These are phyloP conservation scores for Luidia sarsii DNA, from an alignment of 53 echinoderm and acorn worm genomes.

Conservation along the genomic window DNA sequence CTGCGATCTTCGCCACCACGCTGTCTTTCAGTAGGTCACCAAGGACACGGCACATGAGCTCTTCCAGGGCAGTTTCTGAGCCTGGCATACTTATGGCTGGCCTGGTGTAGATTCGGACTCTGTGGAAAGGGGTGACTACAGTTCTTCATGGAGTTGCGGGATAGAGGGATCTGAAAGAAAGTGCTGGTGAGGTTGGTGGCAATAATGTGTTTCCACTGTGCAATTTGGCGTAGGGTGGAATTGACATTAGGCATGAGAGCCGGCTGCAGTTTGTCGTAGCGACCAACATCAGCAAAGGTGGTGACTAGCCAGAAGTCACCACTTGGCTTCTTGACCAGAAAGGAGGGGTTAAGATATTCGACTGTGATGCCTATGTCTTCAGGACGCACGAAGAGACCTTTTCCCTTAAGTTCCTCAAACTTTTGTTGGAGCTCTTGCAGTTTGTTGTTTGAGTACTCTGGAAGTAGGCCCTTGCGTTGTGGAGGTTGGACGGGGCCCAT, in stretches of 20 bases:
- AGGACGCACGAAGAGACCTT: conserved; percentile 31
- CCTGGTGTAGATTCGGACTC: conserved; percentile 52
- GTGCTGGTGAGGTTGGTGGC: conserved; percentile 63
- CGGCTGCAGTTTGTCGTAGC: conserved; percentile 48
- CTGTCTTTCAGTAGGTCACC: not conserved
- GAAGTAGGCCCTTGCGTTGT: conserved; percentile 32
- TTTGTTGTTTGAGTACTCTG: conserved; percentile 35
- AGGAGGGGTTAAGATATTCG: conserved; percentile 54
- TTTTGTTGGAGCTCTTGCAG: conserved; percentile 40
- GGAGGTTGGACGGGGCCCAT: conserved; percentile 56
- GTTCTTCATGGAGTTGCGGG: conserved; percentile 54
- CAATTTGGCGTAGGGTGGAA: conserved; percentile 11
- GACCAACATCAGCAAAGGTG: conserved; percentile 39
- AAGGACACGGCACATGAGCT: conserved; percentile 53
- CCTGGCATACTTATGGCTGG: conserved; percentile 63
- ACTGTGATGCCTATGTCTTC: conserved; percentile 25
- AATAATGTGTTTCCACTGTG: conserved; percentile 55
- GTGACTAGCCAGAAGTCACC: conserved; percentile 29
- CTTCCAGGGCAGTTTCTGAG: conserved; percentile 47
- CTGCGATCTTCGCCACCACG: conserved; percentile 60
- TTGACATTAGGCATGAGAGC: conserved; percentile 50
- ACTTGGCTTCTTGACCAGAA: conserved; percentile 49
- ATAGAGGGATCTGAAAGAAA: conserved; percentile 49
- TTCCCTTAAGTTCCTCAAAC: conserved; percentile 38
- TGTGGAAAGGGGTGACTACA: conserved; percentile 12